A percentile compares a stretch with the other conserved stretches of the same genome.
Conservation (phyloP, 2,113 vertebrate genomes). For the Rhynchopsitta pachyrhyncha region DNA sequence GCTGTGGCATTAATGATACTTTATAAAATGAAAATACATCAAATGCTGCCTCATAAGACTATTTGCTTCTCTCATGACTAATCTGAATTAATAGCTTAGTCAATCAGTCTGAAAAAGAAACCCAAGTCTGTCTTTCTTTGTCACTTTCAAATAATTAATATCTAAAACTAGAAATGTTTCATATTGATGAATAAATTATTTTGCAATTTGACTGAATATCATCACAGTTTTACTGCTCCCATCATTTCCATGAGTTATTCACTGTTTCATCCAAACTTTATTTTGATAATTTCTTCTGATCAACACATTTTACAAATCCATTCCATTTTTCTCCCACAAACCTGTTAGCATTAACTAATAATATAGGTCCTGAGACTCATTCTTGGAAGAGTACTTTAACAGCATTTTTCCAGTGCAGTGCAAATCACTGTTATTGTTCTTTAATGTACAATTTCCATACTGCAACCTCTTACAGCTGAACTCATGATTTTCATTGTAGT, state of each 20-base stretch:
- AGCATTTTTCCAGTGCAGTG: neutral
- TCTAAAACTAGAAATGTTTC: neutral
- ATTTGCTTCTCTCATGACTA: neutral
- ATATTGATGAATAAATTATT: neutral
- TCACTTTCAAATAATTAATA: neutral
- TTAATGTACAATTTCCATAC: neutral
- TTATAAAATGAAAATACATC: neutral
- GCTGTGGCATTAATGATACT: constrained; percentile 9
- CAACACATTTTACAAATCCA: neutral
- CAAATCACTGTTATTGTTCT: neutral
- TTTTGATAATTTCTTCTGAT: neutral
- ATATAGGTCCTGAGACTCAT: neutral
- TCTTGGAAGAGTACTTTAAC: neutral
- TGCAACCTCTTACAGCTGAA: neutral
- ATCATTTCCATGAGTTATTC: neutral
- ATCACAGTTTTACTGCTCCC: neutral
- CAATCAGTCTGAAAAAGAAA: constrained; percentile 25
- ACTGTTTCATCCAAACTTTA: neutral
- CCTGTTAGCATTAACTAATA: neutral
- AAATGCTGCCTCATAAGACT: neutral
- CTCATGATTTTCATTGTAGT: neutral
- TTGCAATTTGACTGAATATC: neutral
- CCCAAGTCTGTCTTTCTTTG: neutral
- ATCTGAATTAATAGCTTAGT: constrained; percentile 25
- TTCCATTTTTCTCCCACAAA: neutral